Evolutionary conservation across 2,113 vertebrate species (phyloP), one percentile per base, ranked within the genome.

Genomic region (Hyla sarda): DNA sequence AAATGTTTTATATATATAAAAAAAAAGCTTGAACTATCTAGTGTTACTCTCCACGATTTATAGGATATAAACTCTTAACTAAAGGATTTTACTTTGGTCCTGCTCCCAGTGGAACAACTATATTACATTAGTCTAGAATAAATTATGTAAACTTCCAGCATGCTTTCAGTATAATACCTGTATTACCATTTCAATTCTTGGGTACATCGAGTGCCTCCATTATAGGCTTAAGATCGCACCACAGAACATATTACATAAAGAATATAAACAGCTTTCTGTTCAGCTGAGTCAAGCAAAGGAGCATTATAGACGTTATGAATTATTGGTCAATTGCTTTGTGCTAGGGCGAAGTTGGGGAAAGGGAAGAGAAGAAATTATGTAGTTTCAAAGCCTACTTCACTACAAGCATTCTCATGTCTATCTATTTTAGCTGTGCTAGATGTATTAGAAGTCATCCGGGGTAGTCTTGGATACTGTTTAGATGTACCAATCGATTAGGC

Each of bases 301-400:
- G 67, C 85, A 82, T 86, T 82, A 82, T 60, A 62, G 85, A 80
- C 50, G 65, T 50, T 86, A 74, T 86, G 85, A 86, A 81, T 82
- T 86, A 86, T 82, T 82, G 85, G 85, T 82, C 85, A 86, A 74
- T 86, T 86, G 85, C 78, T 82, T 86, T 74, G 85, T 82, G 37
- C 54, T 23, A 74, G 85, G 54, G 77, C n/a, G 28, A 50, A 50
- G 47, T 54, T 23, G 77, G 65, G 67, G 25, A 82, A 82, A 86
- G 72, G 37, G 50, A 79, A 60, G 32, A 41, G 52, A 85, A 82
- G 52, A 12, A 86, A 82, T 86, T 74, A 74, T 82, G 67, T 73
- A 60, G 69, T 74, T 54, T 81, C 67, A 86, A 74, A 71, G 72
- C 65, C 41, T 78, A 67, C 25, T 77, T 86, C 45, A 78, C 74